Evolutionary conservation across 2,888 invertebrate genomes (phyloP), one percentile per base, ranked within the genome.

Genomic region (Saturnia pavonia): DNA sequence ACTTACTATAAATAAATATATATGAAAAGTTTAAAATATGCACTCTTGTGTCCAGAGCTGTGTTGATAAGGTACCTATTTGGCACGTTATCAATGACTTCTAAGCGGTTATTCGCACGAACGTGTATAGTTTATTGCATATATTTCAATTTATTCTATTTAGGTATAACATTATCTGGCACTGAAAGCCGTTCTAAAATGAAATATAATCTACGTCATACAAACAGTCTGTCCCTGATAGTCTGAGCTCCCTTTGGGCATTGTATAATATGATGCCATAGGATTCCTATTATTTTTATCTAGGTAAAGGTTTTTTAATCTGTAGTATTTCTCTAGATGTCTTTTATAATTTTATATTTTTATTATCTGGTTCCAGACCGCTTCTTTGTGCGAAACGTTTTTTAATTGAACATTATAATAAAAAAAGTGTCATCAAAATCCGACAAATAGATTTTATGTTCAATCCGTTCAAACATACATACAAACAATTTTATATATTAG

Each of bases 211-310:
- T 60, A 60, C 57, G 57, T 60, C 57, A 27, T 60, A 60, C 54
- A 19, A 19, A 7, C 19, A 60, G 57, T 14, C 14, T 60, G 27
- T 27, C 40, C 40, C 25, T 22, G 45, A 69, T 11, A 69, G 48
- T 34, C 40, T 43, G 40, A n/a, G 34, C 22, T 69, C 48, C 65
- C 65, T 48, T 54, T 22, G n/a, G 69, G 69, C 40, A 69, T 65
- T 66, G 51, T 65, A 63, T n/a, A 22, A 9, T 69, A 69, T 48
- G 42, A 66, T 51, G 43, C 40, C 27, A 27, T 60, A 60, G 27
- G 16, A 27, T 60, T 19, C 57, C 27, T 27, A 27, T 60, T 60
- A 60, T 12, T 27, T 60, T 8, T 57, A 25, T 60, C 0, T 14
- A 60, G 27, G 27, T 60, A 27, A 51, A 51, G 22, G 22, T 54